Conservation (phyloP, 1,140 invertebrate species). For the Mesaphorura yosii region DNA sequence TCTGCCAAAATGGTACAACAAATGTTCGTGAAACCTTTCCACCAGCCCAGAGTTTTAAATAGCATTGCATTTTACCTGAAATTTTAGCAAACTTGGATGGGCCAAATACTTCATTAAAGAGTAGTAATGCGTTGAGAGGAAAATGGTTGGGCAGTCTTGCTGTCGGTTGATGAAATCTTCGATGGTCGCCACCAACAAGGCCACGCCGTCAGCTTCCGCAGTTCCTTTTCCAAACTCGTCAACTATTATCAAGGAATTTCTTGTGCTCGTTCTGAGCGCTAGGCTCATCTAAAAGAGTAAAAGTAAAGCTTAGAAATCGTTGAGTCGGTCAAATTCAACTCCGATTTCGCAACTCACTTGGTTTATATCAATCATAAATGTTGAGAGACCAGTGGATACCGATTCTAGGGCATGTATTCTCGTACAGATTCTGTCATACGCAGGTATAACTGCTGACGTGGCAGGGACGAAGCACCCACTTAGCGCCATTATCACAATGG, state of each 20-base stretch:
- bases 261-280: constrained; percentile 50
- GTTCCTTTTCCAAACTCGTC: constrained; percentile 91
- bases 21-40: constrained; percentile 3
- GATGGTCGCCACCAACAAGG: constrained; percentile 53
- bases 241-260: constrained; percentile 61
- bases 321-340: too few relatives aligned
- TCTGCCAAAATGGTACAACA: constrained; percentile 36
- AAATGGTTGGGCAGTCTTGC: constrained; percentile 54
- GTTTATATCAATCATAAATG: constrained; percentile 71
- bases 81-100: constrained; percentile 38
- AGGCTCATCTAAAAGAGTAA: constrained; percentile 56
- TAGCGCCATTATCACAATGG: constrained; percentile 71
- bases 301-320: constrained; percentile 1
- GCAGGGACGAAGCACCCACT: constrained; percentile 82
- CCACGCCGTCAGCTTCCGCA: constrained; percentile 56
- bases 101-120: constrained; percentile 47
- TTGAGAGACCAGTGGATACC: constrained; percentile 64
- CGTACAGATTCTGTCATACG: constrained; percentile 58
- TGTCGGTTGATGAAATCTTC: constrained; percentile 48
- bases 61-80: constrained; percentile 38
- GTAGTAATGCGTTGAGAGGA: constrained; percentile 66
- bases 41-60: neutral
- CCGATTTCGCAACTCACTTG: too few relatives aligned
- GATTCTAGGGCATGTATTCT: constrained; percentile 62
- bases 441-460: constrained; percentile 48